These are phyloP conservation scores for Nymphalis c-album DNA, from an alignment of 2,888 invertebrate genomes.

Conservation along the genomic window DNA sequence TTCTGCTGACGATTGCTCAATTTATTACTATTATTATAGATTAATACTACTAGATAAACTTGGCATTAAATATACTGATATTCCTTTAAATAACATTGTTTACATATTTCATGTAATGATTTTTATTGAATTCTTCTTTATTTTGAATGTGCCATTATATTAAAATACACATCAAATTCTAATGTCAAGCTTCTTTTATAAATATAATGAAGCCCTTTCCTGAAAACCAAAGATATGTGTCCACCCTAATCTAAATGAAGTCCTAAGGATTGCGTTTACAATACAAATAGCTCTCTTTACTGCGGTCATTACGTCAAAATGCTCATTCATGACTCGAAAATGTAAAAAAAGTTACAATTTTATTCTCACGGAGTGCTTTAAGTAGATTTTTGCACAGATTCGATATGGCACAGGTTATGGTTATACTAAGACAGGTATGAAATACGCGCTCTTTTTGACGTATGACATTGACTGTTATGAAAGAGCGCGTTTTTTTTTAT, in stretches of 20 bases:
- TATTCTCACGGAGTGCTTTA: slow-evolving; percentile 62
- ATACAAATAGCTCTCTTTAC: slow-evolving; percentile 75
- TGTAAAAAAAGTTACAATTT: slow-evolving; percentile 50
- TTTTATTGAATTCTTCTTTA: too few relatives aligned
- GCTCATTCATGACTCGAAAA: slow-evolving; percentile 60
- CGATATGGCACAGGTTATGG: slow-evolving; percentile 62
- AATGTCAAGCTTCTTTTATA: not conserved
- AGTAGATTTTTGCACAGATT: slow-evolving; percentile 55
- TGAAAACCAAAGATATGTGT: not conserved
- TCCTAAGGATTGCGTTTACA: slow-evolving; percentile 55
- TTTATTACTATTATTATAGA: too few relatives aligned
- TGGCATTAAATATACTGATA: too few relatives aligned
- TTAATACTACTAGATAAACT: too few relatives aligned
- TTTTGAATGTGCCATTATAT: too few relatives aligned
- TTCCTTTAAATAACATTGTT: too few relatives aligned
- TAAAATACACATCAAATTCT: not conserved
- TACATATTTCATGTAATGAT: too few relatives aligned
- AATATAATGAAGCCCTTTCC: not conserved
- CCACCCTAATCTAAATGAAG: slow-evolving; percentile 43
- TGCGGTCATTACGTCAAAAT: slow-evolving; percentile 69
- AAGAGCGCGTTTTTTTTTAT: slow-evolving; percentile 45
- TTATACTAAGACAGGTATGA: slow-evolving; percentile 42
- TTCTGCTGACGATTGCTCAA: too few relatives aligned
- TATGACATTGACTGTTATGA: slow-evolving; percentile 40
- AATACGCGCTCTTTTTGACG: slow-evolving; percentile 47